Base-by-base conservation (phyloP, 2,113 vertebrate species). In the Paralichthys olivaceus region DNA sequence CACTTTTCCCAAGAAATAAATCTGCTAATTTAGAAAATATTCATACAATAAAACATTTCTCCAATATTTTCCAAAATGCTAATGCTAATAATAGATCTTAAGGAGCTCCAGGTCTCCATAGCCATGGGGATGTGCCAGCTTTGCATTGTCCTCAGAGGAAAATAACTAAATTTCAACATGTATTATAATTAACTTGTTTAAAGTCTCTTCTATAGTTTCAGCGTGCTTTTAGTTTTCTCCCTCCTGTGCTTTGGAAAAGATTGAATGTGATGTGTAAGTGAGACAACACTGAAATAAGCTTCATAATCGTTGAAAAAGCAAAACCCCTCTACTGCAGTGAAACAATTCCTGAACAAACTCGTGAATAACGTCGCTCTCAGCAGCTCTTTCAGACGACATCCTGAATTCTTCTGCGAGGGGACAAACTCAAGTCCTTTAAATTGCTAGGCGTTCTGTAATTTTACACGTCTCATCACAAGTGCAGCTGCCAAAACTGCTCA, bases 211-310 rank as follows among this genome's bases (percentile, higher is more conserved):
- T 45, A 8, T n/a, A 47, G 26, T 72, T 72, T 64, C 20, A 70
- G 69, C 28, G 43, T 28, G 45, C 59, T 68, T 80, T 55, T 60
- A 43, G 45, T 28, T 67, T 77, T 77, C 66, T 74, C 17, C 34
- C 60, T 37, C 57, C 4, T 9, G 22, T 25, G 62, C 77, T 79
- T 62, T 62, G 4, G 75, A 74, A 76, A 58, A 22, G 67, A 49
- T 49, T 49, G 7, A 49, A 49, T 19, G 19, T 17, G 14, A 57
- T 74, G 51, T 75, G 63, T 64, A 80, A 58, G 1, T 19, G 37
- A 69, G 61, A 85, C 49, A 71, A 17, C 82, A 88, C 61, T 89
- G 85, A 88, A 88, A 89, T 69, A 58, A 64, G 76, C 68, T 86
- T 89, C 63, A 61, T 68, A 82, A 84, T 78, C 72, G 73, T 29